These are phyloP conservation scores for Uria aalge DNA, from an alignment of 2,113 vertebrate species.

Conservation along the genomic window DNA sequence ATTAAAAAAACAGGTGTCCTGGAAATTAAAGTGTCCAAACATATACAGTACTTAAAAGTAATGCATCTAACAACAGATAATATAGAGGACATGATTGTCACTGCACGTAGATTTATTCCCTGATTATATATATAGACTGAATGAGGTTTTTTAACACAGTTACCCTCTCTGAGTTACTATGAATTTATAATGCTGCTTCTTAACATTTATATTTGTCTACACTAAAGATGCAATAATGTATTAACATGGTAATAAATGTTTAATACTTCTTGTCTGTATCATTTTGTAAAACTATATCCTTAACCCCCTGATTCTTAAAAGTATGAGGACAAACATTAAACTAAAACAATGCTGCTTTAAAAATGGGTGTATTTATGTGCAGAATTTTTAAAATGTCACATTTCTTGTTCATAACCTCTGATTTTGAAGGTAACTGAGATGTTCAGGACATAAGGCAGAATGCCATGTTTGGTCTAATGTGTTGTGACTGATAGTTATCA, in stretches of 20 bases:
- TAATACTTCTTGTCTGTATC: constrained; percentile 15
- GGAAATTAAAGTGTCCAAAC: neutral
- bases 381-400: neutral
- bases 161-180: constrained; percentile 1
- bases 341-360: neutral
- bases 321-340: neutral
- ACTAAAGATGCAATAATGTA: constrained; percentile 53
- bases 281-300: neutral
- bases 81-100: neutral
- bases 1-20: neutral
- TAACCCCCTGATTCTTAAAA: neutral
- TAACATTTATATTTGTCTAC: constrained; percentile 54
- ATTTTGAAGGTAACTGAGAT: neutral
- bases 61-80: neutral
- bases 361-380: accelerated
- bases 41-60: neutral
- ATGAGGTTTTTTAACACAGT: neutral
- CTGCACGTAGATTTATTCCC: neutral
- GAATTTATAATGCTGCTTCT: constrained; percentile 55
- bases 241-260: constrained; percentile 61
- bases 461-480: neutral
- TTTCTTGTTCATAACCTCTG: neutral
- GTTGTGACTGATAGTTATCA: neutral
- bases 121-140: neutral
- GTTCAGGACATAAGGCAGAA: neutral